A percentile compares a stretch with the other conserved stretches of the same genome.
Evolutionary conservation across 64 coral and sea anemone genomes (phyloP).

Genomic region (Hydrozoanthus tunicans): DNA sequence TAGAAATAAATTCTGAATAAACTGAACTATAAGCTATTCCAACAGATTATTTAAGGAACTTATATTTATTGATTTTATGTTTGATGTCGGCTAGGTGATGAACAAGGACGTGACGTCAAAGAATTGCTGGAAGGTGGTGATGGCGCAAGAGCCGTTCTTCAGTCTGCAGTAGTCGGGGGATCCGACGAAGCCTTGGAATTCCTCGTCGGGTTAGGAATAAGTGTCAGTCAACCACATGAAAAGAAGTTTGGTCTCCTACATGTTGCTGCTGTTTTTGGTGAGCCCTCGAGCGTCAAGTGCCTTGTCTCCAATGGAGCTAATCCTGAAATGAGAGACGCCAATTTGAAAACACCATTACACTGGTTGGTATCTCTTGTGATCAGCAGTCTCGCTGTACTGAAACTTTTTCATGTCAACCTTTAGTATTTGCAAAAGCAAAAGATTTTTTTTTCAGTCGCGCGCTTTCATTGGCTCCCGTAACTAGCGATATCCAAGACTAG

Average conservation of each 20-base stretch:
- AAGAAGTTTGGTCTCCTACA: background rate
- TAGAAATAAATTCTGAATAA: too few relatives aligned
- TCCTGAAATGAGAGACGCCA: background rate
- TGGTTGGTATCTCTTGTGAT: background rate
- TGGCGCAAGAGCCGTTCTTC: background rate
- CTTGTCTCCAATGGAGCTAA: constrained; percentile 8
- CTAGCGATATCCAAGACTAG: too few relatives aligned
- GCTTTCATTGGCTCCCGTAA: too few relatives aligned
- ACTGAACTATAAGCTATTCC: too few relatives aligned
- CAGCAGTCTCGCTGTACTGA: background rate
- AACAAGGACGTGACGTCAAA: constrained; percentile 8
- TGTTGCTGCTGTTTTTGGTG: background rate
- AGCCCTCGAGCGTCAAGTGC: background rate
- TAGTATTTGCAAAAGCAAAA: background rate
- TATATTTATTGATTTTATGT: background rate
- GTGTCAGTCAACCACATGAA: background rate
- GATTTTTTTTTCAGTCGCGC: too few relatives aligned
- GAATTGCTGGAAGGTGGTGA: background rate
- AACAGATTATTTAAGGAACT: background rate
- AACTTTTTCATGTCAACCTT: background rate
- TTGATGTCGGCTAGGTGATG: background rate
- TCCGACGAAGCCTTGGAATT: background rate
- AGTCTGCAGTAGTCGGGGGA: background rate
- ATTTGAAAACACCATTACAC: constrained; percentile 15
- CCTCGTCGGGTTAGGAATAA: background rate